Percentiles rank a stretch among this genome's conserved stretches.
Conservation (phyloP, 1,140 invertebrate species). For the Liolophura sinensis region DNA sequence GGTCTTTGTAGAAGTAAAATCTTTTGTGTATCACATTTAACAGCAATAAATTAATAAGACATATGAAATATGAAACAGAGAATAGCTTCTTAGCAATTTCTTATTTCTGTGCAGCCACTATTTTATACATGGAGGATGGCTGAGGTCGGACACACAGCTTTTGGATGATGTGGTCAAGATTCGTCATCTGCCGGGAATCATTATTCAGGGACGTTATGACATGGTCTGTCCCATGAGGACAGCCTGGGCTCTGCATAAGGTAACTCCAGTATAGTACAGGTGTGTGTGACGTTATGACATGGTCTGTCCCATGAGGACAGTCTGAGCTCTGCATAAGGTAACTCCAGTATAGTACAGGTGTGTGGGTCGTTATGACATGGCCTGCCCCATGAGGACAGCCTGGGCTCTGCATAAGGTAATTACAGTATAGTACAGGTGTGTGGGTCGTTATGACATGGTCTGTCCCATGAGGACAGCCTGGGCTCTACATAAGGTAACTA, state of each 20-base stretch:
- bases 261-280: constrained; percentile 10
- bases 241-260: constrained; percentile 55
- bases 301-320: constrained; percentile 50
- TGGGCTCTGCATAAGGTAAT: constrained; percentile 53
- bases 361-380: constrained; percentile 53
- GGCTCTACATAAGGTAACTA: constrained; percentile 48
- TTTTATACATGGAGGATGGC: constrained; percentile 54
- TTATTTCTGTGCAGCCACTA: constrained; percentile 50
- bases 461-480: constrained; percentile 54
- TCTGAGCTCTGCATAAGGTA: constrained; percentile 54
- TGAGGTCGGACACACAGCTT: constrained; percentile 41
- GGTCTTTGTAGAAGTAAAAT: too few species aligned
- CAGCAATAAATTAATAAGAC: too few species aligned
- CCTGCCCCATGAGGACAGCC: constrained; percentile 51
- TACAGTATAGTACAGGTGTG: too few species aligned
- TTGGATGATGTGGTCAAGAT: constrained; percentile 52
- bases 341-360: too few species aligned
- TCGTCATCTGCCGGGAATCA: constrained; percentile 50
- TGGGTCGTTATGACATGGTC: constrained; percentile 55
- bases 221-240: constrained; percentile 51
- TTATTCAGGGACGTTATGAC: constrained; percentile 56
- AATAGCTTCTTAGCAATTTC: too few species aligned
- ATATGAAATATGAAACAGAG: too few species aligned
- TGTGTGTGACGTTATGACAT: constrained; percentile 51
- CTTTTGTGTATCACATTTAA: too few species aligned